Conservation (phyloP, 2,888 invertebrate genomes). For the Cinara cedri region DNA sequence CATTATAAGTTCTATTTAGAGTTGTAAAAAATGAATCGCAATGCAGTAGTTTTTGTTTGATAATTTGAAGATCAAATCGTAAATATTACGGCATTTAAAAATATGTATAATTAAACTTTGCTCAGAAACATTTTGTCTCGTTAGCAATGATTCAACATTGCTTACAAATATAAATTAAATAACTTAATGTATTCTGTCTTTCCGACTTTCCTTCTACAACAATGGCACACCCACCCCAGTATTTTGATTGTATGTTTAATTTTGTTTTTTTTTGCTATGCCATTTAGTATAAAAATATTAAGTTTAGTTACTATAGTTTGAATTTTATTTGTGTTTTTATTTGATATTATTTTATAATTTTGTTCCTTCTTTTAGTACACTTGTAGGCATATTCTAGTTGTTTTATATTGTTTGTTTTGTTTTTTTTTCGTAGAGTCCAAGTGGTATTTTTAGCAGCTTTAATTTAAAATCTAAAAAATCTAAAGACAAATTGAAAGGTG, state of each 20-base stretch:
- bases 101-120: no score
- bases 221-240: no score
- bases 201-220: no score
- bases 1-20: no score
- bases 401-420: conserved; percentile 57
- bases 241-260: background rate
- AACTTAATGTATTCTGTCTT: no score
- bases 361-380: background rate
- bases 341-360: conserved; percentile 6
- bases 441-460: conserved; percentile 59
- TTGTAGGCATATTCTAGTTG: conserved; percentile 53
- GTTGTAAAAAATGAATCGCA: no score
- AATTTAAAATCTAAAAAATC: conserved; percentile 58
- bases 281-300: background rate
- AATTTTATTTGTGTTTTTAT: background rate
- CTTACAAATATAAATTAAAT: no score
- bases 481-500: conserved; percentile 56
- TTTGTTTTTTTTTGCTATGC: background rate
- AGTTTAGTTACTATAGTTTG: background rate
- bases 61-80: no score
- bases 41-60: no score
- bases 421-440: conserved; percentile 58
- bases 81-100: no score
- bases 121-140: no score
- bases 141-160: no score